Evolutionary conservation across 1,140 invertebrate genomes (phyloP), one percentile per base, ranked within the genome.

Genomic region (Steinernema feltiae): DNA sequence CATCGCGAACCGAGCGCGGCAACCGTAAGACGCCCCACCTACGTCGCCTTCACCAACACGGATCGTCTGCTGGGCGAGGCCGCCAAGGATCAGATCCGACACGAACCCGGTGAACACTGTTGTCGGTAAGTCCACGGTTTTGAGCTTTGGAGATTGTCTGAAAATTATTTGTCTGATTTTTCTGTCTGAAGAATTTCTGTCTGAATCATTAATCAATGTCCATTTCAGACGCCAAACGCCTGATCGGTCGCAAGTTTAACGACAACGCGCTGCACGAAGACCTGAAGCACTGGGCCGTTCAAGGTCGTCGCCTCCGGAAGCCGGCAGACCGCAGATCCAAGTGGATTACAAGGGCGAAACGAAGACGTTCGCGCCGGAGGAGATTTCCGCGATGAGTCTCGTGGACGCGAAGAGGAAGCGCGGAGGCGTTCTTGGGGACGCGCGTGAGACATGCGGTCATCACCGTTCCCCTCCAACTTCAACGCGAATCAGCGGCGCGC

Each of bases 31-130:
- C 95, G 70, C n/a, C 95, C 95, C 72, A 94, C 92, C 76, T 97
- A 96, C 90, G 94, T 98, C 69, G 94, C 94, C 76, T 97, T 97
- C 89, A 96, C 93, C 72, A 95, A 97, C 84, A 94, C 93, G 7
- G 94, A 97, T 87, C 91, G 94, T 88, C 91, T 97, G 79, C 94
- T 97, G 87, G 94, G 94, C 73, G 94, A 97, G 90, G 93, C 94
- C 76, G 94, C 94, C 82, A 97, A 97, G 87, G 95, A 96, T 87
- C 89, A 92, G 83, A 91, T 91, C n/a, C 18, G 91, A 92, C 3
- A 92, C 92, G 90, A 94, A 94, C 87, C 92, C 93, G 17, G 88
- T 89, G 77, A 94, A 94, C 85, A 94, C 92, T 1, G 83, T 89
- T 29, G 88, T 88, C 79, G 87, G 86, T 87, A 78, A 81, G 85